Evolutionary conservation across 2,113 vertebrate genomes (phyloP).

Genomic region (Castor canadensis): DNA sequence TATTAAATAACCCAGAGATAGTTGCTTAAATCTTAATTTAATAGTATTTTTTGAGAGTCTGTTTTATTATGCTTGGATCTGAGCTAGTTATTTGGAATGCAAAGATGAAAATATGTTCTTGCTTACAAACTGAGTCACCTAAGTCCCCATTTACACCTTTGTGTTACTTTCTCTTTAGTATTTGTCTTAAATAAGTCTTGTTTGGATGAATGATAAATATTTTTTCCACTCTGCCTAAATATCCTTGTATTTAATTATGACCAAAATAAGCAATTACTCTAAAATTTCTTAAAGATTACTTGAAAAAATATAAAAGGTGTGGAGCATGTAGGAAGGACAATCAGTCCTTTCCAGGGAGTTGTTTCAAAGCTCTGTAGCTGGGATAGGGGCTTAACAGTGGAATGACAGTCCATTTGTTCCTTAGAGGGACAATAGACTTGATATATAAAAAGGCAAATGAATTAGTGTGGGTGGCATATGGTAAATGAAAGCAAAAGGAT

Average conservation of each 20-base stretch:
- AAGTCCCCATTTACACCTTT: background rate
- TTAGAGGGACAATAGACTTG: background rate
- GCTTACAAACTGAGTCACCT: background rate
- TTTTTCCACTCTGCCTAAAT: background rate
- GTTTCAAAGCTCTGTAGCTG: background rate
- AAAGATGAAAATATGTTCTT: background rate
- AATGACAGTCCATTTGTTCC: rapidly evolving
- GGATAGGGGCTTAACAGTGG: background rate
- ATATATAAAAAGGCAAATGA: background rate
- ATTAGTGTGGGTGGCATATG: rapidly evolving
- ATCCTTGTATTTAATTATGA: background rate
- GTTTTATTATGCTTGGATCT: background rate
- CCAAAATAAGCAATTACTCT: background rate
- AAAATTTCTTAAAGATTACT: background rate
- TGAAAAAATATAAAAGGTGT: background rate
- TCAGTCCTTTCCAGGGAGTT: background rate
- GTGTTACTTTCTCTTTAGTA: background rate
- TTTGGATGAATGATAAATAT: background rate
- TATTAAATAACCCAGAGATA: background rate
- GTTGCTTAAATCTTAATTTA: background rate
- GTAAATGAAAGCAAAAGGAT: background rate
- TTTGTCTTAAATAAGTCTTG: background rate
- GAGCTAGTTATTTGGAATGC: background rate
- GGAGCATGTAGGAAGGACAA: background rate
- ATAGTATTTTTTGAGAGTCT: background rate